A percentile compares a stretch with the other conserved stretches of the same genome.
Evolutionary conservation across 1,140 invertebrate genomes (phyloP).

Genomic region (Drosophila sechellia): DNA sequence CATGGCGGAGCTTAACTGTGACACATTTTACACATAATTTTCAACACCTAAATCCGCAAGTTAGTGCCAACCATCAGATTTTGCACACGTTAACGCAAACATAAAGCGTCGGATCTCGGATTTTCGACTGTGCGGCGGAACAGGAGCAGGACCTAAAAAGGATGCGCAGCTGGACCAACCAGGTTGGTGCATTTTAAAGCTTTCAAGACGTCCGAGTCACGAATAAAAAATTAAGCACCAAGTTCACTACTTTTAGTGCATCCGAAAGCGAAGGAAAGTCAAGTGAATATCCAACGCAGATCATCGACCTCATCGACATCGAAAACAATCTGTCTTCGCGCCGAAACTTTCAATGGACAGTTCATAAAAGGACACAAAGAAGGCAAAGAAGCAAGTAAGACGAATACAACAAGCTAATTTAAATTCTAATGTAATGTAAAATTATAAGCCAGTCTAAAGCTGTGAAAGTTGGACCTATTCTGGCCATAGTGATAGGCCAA

Average conservation of each 20-base stretch:
- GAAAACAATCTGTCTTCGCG: constrained; percentile 5
- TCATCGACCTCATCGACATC: constrained; percentile 12
- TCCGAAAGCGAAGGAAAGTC: constrained; percentile 28
- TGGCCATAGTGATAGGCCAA: too few relatives aligned
- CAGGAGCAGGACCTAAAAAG: background rate
- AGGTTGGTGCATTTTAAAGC: constrained; percentile 60
- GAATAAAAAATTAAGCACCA: constrained; percentile 45
- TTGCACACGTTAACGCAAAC: constrained; percentile 80
- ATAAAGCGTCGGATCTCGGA: constrained; percentile 75
- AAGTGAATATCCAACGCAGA: constrained; percentile 9
- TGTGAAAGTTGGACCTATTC: too few relatives aligned
- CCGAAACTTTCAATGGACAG: constrained; percentile 2
- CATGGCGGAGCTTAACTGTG: constrained; percentile 75
- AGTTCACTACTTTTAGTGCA: constrained; percentile 47
- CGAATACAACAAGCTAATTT: too few relatives aligned
- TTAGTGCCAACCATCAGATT: constrained; percentile 80
- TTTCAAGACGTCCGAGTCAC: constrained; percentile 5
- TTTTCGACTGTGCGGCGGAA: constrained; percentile 33
- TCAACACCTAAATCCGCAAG: constrained; percentile 82
- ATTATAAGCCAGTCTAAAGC: too few relatives aligned
- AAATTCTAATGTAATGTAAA: too few relatives aligned
- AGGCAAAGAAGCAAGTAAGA: background rate
- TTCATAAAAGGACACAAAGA: background rate
- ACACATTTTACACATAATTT: constrained; percentile 83
- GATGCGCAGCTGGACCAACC: constrained; percentile 17